Evolutionary conservation across 2,888 invertebrate genomes (phyloP).

Genomic region (Tachina fera): DNA sequence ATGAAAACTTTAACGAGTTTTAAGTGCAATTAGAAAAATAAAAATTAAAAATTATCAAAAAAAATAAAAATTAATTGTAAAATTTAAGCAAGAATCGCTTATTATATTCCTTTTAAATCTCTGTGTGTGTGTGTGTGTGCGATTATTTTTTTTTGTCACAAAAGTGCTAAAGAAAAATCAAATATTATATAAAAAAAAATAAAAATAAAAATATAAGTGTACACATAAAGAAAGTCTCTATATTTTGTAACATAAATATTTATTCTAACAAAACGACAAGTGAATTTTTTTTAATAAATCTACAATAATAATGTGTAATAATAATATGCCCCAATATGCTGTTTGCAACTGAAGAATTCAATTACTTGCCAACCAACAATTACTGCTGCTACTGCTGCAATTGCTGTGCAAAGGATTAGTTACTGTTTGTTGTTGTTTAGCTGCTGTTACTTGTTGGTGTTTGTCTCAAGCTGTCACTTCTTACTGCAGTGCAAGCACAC

Average conservation of each 20-base stretch:
- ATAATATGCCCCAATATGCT: conserved; percentile 31
- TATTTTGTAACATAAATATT: conserved; percentile 40
- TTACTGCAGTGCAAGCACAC: background rate
- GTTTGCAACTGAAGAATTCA: conserved; percentile 18
- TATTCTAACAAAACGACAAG: background rate
- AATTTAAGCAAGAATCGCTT: background rate
- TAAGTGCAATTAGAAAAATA: conserved; percentile 10
- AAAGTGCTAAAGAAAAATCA: conserved; percentile 34
- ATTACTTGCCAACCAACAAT: conserved; percentile 39
- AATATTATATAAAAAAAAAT: background rate
- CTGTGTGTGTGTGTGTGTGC: conserved; percentile 13
- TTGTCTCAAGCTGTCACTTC: conserved; percentile 22
- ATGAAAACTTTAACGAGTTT: conserved; percentile 61
- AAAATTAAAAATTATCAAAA: background rate
- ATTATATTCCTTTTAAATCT: background rate
- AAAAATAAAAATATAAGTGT: conserved; percentile 14
- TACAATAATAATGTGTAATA: background rate
- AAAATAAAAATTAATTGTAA: conserved; percentile 5
- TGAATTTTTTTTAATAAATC: conserved; percentile 25
- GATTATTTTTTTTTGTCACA: background rate
- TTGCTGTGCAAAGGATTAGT: conserved; percentile 40
- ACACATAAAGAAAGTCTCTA: conserved; percentile 1
- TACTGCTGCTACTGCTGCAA: conserved; percentile 13
- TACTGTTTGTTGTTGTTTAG: background rate
- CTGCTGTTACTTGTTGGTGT: conserved; percentile 34